Evolutionary conservation across 2,888 invertebrate genomes (phyloP), one percentile per base, ranked within the genome.

Genomic region (Drosophila macrospina): DNA sequence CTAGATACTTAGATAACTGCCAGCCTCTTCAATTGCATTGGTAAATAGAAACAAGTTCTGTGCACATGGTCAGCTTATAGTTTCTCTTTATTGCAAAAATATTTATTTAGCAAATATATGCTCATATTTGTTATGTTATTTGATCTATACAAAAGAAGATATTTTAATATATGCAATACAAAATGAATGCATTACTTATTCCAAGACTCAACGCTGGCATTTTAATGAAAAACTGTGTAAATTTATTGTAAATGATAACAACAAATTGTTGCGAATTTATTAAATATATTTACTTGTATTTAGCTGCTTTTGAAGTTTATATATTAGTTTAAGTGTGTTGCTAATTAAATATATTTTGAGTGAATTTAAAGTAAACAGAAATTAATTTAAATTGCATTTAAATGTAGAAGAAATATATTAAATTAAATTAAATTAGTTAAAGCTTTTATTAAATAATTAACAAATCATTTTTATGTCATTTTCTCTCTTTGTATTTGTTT

Each of bases 91-190:
- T 80, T 83, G 78, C 67, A 65, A 80, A 69, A 80, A 83, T 83
- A 83, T 83, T 83, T 83, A 71, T 73, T 70, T 64, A 69, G 75
- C 66, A 75, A 81, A 71, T 66, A 71, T 66, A 71, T 61, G 34
- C 69, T 42, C 62, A 68, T 67, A 60, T 82, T 72, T 78, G 69
- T 32, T 63, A 50, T 45, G 59, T 62, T 78, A 63, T 73, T 82
- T 73, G 74, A 74, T 64, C 62, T 66, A 54, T 59, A 52, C 54
- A 73, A 42, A 41, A 2, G 56, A 57, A 62, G 57, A 72, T 80
- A n/a, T 86, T 82, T 78, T 78, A 80, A 83, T 82, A 67, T 78
- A 55, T 54, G 61, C 70, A 82, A 78, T n/a, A 78, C 69, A 78
- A 75, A 85, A 74, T 69, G 41, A 57, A 20, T n/a, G n/a, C n/a